Percentiles rank a stretch among this genome's conserved stretches.
phyloP scores from a whole-genome alignment of 2,113 vertebrate species.

The Trichechus manatus region DNA sequence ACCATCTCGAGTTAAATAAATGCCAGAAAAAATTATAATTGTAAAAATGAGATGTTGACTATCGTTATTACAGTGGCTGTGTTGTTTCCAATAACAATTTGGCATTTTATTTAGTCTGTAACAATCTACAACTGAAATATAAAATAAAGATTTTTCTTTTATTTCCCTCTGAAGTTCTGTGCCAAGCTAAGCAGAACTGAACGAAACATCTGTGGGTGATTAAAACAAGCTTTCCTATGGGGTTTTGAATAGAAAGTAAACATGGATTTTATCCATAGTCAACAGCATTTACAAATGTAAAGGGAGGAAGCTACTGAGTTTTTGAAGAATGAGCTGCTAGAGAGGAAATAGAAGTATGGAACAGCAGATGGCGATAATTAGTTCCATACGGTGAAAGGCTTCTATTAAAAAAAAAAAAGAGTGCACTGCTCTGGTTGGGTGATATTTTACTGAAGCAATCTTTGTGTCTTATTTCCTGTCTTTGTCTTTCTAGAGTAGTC shows the following conservation, averaged over 20 bases:
- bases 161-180: constrained; percentile 91
- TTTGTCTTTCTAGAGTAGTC: constrained; percentile 52
- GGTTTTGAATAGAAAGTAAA: constrained; percentile 96
- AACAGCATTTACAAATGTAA: constrained; percentile 98
- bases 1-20: constrained; percentile 89
- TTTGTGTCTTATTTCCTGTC: constrained; percentile 65
- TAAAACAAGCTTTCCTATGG: constrained; percentile 93
- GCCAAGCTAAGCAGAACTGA: constrained; percentile 94
- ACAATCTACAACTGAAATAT: constrained; percentile 94
- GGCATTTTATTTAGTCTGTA: constrained; percentile 94
- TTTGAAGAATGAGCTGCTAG: constrained; percentile 96
- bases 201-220: constrained; percentile 96
- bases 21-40: constrained; percentile 90
- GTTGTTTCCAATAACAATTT: constrained; percentile 94
- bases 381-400: constrained; percentile 90
- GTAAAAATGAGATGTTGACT: constrained; percentile 91
- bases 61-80: constrained; percentile 90
- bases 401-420: constrained; percentile 77
- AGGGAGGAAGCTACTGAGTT: constrained; percentile 99
- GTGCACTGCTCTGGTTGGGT: constrained; percentile 78
- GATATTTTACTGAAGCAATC: constrained; percentile 82
- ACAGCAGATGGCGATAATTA: constrained; percentile 96
- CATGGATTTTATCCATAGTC: constrained; percentile 98
- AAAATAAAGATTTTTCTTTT: constrained; percentile 93
- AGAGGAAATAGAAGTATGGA: constrained; percentile 94